Conservation (phyloP, 2,797 vertebrate genomes). For the Sebastes elongatus region DNA sequence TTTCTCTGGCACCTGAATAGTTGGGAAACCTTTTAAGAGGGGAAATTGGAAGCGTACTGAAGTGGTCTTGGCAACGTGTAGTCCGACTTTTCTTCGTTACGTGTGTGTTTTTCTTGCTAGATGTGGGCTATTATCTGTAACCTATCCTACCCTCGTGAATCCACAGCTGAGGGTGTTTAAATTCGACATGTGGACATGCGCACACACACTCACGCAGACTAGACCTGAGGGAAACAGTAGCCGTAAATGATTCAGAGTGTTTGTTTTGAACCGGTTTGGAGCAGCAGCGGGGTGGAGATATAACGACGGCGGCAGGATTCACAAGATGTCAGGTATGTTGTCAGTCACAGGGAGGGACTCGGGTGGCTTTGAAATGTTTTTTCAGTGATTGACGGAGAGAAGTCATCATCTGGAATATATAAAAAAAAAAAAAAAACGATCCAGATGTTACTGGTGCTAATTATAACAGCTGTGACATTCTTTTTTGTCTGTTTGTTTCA, state of each 20-base stretch:
- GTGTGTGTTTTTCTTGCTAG: conserved; percentile 38
- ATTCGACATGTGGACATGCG: conserved; percentile 20
- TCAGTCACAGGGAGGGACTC: neutral
- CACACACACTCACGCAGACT: neutral
- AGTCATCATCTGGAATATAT: neutral
- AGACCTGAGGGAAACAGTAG: conserved; percentile 20
- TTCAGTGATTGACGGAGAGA: neutral
- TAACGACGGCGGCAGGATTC: neutral
- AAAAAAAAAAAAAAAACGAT: neutral
- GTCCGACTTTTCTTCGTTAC: conserved; percentile 23
- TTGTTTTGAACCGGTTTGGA: conserved; percentile 32
- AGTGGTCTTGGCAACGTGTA: conserved; percentile 36
- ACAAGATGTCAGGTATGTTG: neutral
- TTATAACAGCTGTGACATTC: neutral
- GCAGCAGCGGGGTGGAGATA: conserved; percentile 8
- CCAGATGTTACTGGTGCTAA: conserved; percentile 14
- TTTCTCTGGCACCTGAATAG: conserved; percentile 31
- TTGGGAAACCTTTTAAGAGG: conserved; percentile 36
- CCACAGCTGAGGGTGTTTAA: conserved; percentile 41
- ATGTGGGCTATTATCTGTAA: conserved; percentile 54
- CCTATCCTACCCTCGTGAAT: conserved; percentile 31
- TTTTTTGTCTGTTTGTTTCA: neutral
- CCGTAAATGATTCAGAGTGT: conserved; percentile 4
- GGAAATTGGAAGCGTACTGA: conserved; percentile 30
- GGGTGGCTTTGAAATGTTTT: neutral